These are phyloP conservation scores for Podarcis muralis DNA, from an alignment of 2,113 vertebrate genomes.

Conservation along the genomic window DNA sequence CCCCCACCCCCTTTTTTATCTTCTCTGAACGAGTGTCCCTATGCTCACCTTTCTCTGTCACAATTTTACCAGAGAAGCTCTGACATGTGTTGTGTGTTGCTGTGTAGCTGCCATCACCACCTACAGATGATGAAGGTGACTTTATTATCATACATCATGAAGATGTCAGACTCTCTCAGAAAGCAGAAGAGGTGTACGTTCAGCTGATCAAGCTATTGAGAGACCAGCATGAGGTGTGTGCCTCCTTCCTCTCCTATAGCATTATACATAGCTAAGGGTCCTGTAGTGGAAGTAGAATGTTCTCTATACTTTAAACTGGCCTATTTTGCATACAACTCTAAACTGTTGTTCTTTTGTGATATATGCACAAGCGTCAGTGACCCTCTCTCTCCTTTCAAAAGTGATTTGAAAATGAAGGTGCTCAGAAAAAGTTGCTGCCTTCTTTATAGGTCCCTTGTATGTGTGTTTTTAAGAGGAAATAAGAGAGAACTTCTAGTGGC, in stretches of 20 bases:
- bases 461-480: no score
- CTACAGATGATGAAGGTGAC: constrained; percentile 88
- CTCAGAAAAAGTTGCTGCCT: background rate
- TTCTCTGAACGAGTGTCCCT: background rate
- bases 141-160: constrained; percentile 93
- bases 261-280: background rate
- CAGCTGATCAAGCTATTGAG: constrained; percentile 88
- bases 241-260: background rate
- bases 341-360: background rate
- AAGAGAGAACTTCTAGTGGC: background rate
- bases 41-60: background rate
- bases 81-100: constrained; percentile 55
- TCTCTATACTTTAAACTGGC: background rate
- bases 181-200: constrained; percentile 86
- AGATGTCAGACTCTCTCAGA: constrained; percentile 87
- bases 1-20: background rate
- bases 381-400: background rate
- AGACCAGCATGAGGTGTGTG: constrained; percentile 87
- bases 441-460: no score
- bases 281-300: background rate
- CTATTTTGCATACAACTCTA: no score
- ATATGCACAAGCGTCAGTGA: background rate
- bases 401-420: background rate
- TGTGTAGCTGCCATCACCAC: constrained; percentile 89
- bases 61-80: constrained; percentile 2